Base-by-base conservation (phyloP, 2,888 invertebrate genomes). In the Hydriomena furcata region DNA sequence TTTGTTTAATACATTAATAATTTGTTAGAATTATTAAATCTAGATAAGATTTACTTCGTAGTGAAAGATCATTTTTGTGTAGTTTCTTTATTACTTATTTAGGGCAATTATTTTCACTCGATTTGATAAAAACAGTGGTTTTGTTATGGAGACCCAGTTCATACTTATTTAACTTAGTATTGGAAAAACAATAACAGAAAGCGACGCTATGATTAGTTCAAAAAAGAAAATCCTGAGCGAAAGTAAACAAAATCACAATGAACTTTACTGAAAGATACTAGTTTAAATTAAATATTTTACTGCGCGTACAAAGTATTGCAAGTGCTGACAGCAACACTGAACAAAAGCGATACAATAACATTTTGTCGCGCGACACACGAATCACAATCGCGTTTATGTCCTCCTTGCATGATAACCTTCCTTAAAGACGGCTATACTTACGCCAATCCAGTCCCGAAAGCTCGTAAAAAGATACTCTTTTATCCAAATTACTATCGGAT, bases 401-500 rank as follows among this genome's bases (percentile, higher is more conserved):
- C 68, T 73, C 60, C 72, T 85, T 75, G 82, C 83, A 84, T 82
- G 85, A 82, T 79, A 81, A 70, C 71, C 69, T 63, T 62, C 72
- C 71, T 74, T 85, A 75, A 81, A 82, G 76, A 75, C 73, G 62
- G 65, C 68, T 65, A 63, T 68, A 73, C 71, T 65, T 72, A 67
- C 73, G 69, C 67, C 75, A 79, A 81, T 79, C 76, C 74, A 78
- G 76, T 69, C 73, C 65, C 66, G 58, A 69, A 67, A 70, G 68
- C 71, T 79, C 78, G 68, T 80, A 80, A 82, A 79, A 73, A 75
- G 72, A 70, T 61, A 79, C 74, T 76, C 71, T 79, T 79, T 82
- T 78, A 82, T 79, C 77, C 72, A 79, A 79, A 81, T 81, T 74
- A 82, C 78, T 75, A 79, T 79, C 73, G 68, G 77, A 81, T 79